These are phyloP conservation scores for Bombus waltoni DNA, from an alignment of 1,140 invertebrate species.

Conservation along the genomic window DNA sequence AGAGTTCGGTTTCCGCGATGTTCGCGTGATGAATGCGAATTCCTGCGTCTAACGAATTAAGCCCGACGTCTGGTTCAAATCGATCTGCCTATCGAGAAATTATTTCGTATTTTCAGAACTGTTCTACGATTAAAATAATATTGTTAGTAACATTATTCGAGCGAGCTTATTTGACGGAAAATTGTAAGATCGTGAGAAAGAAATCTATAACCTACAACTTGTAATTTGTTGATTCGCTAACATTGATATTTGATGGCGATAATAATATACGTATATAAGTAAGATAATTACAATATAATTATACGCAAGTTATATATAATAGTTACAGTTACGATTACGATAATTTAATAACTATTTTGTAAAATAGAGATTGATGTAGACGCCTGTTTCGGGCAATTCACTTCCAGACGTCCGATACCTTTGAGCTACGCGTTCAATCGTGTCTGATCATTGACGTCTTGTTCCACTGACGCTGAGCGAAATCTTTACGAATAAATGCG, in stretches of 20 bases:
- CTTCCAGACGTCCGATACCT: not conserved
- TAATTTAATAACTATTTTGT: no score
- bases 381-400: not conserved
- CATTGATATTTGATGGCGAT: no score
- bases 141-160: no score
- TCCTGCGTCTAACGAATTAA: slow-evolving; percentile 10
- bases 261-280: no score
- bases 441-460: slow-evolving; percentile 23
- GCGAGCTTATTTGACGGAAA: no score
- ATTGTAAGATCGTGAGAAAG: no score
- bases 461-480: not conserved
- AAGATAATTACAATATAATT: no score
- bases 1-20: not conserved
- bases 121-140: not conserved
- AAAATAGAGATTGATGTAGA: not conserved
- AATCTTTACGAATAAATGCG: not conserved
- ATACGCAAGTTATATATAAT: no score
- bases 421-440: not conserved
- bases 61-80: not conserved
- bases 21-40: slow-evolving; percentile 40
- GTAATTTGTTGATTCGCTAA: no score
- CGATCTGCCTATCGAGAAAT: slow-evolving; percentile 22
- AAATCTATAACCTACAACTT: no score
- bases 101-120: not conserved
- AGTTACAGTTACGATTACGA: no score